Evolutionary conservation across 2,888 invertebrate species (phyloP).

Genomic region (Acutogordius australiensis): DNA sequence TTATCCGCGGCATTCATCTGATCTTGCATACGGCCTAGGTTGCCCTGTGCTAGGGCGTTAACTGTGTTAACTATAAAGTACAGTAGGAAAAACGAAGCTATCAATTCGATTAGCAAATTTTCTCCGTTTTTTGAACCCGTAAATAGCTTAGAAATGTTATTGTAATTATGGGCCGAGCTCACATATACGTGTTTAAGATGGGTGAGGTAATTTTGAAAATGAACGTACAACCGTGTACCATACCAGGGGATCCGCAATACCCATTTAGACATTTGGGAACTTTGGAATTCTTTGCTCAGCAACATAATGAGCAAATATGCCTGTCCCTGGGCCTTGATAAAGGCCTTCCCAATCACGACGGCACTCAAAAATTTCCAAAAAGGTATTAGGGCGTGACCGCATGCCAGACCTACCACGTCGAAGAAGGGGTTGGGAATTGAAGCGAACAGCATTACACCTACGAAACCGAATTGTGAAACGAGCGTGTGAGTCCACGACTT

Average conservation of each 20-base stretch:
- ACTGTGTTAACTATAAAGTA: not conserved
- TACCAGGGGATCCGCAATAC: not conserved
- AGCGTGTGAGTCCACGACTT: not conserved
- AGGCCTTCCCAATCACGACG: not conserved
- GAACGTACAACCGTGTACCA: not conserved
- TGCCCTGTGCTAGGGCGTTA: not conserved
- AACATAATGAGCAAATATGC: not conserved
- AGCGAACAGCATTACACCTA: not conserved
- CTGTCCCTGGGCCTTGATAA: not conserved
- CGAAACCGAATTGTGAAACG: not conserved
- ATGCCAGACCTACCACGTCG: not conserved
- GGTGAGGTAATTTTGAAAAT: not conserved
- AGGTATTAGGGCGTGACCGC: not conserved
- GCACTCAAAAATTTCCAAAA: slow-evolving; percentile 1
- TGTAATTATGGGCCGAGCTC: too few species aligned
- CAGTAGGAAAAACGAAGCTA: not conserved
- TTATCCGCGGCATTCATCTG: not conserved
- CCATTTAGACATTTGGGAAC: not conserved
- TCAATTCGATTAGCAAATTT: not conserved
- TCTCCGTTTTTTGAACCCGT: not conserved
- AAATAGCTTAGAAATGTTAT: too few species aligned
- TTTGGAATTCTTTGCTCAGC: not conserved
- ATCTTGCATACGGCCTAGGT: not conserved
- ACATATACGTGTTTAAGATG: too few species aligned
- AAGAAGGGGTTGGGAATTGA: not conserved